These are phyloP conservation scores for Rhysida immarginata DNA, from an alignment of 1,140 invertebrate genomes.

Conservation along the genomic window DNA sequence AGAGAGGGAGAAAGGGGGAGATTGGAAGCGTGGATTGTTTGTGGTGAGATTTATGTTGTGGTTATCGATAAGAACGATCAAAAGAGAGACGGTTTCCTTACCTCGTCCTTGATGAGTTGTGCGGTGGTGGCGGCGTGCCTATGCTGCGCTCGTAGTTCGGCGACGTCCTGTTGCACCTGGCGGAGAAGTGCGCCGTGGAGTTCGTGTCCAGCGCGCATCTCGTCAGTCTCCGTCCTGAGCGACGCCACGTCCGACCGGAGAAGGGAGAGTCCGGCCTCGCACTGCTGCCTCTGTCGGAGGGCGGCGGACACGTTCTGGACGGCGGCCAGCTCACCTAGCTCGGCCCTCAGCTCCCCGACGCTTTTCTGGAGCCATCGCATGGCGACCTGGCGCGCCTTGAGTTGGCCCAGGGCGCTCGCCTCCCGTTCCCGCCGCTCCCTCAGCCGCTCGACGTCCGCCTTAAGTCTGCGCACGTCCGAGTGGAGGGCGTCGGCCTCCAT, in stretches of 20 bases:
- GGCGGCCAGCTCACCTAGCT: constrained; percentile 15
- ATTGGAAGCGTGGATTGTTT: too few relatives aligned
- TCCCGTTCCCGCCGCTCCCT: constrained; percentile 5
- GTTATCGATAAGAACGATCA: too few relatives aligned
- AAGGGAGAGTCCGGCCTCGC: constrained; percentile 1
- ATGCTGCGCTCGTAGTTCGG: constrained; percentile 9
- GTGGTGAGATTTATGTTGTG: too few relatives aligned
- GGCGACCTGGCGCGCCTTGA: constrained; percentile 5
- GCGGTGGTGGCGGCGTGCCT: not conserved
- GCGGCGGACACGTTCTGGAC: constrained; percentile 12
- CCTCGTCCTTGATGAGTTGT: constrained; percentile 1
- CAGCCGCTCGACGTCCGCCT: constrained; percentile 7
- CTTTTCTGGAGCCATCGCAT: constrained; percentile 14
- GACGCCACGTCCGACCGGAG: constrained; percentile 8
- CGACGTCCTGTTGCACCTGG: constrained; percentile 8
- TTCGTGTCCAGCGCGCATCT: constrained; percentile 3
- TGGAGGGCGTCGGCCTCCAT: constrained; percentile 3
- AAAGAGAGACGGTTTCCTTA: too few relatives aligned
- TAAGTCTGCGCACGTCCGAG: constrained; percentile 8
- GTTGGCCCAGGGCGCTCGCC: not conserved
- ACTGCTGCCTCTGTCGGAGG: constrained; percentile 7
- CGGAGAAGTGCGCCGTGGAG: constrained; percentile 7
- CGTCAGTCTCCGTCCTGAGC: constrained; percentile 10
- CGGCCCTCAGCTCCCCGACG: constrained; percentile 10
- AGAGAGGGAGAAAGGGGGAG: too few relatives aligned